Evolutionary conservation across 1,140 invertebrate species (phyloP).

Genomic region (Melitaea cinxia): DNA sequence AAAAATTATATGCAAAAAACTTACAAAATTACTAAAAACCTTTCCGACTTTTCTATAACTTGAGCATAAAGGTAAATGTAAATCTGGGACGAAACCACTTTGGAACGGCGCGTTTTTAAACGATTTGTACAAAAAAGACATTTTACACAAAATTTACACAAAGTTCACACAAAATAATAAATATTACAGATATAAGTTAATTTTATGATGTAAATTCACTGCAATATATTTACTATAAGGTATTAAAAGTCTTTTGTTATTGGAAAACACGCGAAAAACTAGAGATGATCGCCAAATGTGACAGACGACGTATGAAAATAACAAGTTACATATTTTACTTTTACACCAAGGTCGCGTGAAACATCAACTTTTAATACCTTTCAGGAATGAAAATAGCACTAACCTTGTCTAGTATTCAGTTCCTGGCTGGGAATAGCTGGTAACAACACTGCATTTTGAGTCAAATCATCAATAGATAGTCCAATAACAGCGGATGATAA

Average conservation of each 20-base stretch:
- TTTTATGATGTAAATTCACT: neutral
- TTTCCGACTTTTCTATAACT: constrained; percentile 52
- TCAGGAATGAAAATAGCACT: constrained; percentile 68
- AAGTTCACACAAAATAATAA: neutral
- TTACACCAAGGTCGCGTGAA: constrained; percentile 51
- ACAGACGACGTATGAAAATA: constrained; percentile 40
- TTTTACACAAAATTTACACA: constrained; percentile 45
- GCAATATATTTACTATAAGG: neutral
- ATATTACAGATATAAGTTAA: neutral
- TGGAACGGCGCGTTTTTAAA: constrained; percentile 64
- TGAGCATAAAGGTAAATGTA: constrained; percentile 39
- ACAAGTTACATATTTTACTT: constrained; percentile 45
- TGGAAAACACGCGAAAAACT: constrained; percentile 38
- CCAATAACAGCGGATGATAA: constrained; percentile 72
- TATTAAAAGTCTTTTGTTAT: neutral
- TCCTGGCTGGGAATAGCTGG: constrained; percentile 66
- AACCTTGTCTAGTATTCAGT: constrained; percentile 65
- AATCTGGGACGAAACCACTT: constrained; percentile 58
- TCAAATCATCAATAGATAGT: constrained; percentile 75
- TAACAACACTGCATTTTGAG: constrained; percentile 75
- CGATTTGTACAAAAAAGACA: constrained; percentile 68
- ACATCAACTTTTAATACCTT: constrained; percentile 40
- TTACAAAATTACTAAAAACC: constrained; percentile 44
- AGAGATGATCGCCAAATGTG: constrained; percentile 42
- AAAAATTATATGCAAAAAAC: constrained; percentile 16